A percentile compares a stretch with the other conserved stretches of the same genome.
These are phyloP conservation scores for Plutomurus gul DNA, from an alignment of 1,140 invertebrate species.

Conservation along the genomic window DNA sequence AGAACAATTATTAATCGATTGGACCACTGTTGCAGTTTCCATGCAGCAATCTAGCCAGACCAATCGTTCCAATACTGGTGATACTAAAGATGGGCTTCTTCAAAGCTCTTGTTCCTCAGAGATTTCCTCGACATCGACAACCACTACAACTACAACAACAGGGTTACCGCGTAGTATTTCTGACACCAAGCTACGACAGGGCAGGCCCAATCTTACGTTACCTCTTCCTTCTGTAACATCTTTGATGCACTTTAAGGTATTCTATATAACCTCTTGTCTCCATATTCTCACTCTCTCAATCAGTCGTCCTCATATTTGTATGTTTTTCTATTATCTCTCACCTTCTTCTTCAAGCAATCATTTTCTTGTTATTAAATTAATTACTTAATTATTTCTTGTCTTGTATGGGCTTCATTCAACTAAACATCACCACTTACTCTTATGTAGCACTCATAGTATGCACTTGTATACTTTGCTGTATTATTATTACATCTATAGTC, in stretches of 20 bases:
- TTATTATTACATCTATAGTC: too few relatives aligned
- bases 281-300: too few relatives aligned
- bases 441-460: too few relatives aligned
- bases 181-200: slow-evolving; percentile 58
- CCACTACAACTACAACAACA: slow-evolving; percentile 3
- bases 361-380: too few relatives aligned
- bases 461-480: too few relatives aligned
- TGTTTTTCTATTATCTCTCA: too few relatives aligned
- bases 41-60: slow-evolving; percentile 41
- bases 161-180: slow-evolving; percentile 58
- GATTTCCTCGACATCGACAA: slow-evolving; percentile 26
- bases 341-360: too few relatives aligned
- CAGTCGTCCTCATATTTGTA: too few relatives aligned
- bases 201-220: slow-evolving; percentile 57
- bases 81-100: slow-evolving; percentile 37
- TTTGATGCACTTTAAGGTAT: slow-evolving; percentile 60
- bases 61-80: slow-evolving; percentile 33
- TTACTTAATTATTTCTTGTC: too few relatives aligned
- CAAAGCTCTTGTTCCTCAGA: slow-evolving; percentile 37
- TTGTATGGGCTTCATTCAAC: too few relatives aligned
- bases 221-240: slow-evolving; percentile 59
- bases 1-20: slow-evolving; percentile 1
- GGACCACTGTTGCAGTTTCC: slow-evolving; percentile 36
- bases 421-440: too few relatives aligned
- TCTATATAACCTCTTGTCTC: not conserved